Conservation (phyloP, 2,113 vertebrate genomes). For the Amphiprion ocellaris region DNA sequence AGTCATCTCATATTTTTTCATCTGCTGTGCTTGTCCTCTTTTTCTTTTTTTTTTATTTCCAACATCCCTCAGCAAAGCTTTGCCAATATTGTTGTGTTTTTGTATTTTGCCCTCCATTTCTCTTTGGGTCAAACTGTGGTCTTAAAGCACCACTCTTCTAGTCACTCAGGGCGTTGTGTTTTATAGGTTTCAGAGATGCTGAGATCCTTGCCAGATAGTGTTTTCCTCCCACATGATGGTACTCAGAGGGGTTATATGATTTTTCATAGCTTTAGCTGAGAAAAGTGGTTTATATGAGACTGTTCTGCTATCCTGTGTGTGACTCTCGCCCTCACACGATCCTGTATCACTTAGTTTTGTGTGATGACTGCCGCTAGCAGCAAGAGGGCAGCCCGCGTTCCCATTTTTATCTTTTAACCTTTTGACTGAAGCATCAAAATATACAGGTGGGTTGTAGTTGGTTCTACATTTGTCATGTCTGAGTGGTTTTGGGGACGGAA, state of each 20-base stretch:
- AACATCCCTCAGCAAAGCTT: neutral
- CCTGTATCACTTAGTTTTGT: neutral
- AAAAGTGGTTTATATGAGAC: neutral
- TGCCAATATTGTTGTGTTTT: neutral
- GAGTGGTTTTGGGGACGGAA: neutral
- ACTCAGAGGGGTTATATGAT: neutral
- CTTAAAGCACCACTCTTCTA: neutral
- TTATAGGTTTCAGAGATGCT: neutral
- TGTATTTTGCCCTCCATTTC: neutral
- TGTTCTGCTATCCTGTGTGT: too few relatives aligned
- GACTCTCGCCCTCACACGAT: too few relatives aligned
- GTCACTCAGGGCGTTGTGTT: neutral
- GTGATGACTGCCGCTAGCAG: neutral
- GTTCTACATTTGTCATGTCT: too few relatives aligned
- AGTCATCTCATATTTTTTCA: neutral
- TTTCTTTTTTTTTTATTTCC: neutral
- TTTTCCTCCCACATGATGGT: neutral
- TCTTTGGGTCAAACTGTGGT: neutral
- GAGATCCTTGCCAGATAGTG: neutral
- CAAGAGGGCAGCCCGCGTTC: neutral
- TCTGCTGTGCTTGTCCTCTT: neutral
- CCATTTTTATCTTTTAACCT: neutral
- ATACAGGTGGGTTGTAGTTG: too few relatives aligned
- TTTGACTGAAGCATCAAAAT: neutral
- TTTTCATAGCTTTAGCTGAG: neutral